Conservation (phyloP, 2,113 vertebrate species). For the Ailuropoda melanoleuca region DNA sequence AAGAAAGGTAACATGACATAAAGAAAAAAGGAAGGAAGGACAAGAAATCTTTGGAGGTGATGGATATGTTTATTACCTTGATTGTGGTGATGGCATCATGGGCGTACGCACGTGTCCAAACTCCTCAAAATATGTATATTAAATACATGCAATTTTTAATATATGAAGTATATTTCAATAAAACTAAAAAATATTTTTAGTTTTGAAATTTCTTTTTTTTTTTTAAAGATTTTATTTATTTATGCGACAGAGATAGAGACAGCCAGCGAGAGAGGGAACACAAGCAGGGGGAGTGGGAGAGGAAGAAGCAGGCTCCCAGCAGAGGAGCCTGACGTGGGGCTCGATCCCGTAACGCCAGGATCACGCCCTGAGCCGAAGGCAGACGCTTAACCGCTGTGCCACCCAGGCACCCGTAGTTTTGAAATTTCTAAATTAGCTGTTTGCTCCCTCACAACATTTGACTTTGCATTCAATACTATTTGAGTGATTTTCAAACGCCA, state of each 20-base stretch:
- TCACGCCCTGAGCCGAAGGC: too few relatives aligned
- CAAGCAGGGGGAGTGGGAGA: too few relatives aligned
- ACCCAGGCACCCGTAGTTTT: too few relatives aligned
- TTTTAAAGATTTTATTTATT: too few relatives aligned
- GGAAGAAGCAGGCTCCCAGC: too few relatives aligned
- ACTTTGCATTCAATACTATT: background rate
- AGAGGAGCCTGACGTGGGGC: too few relatives aligned
- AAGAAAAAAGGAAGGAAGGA: too few relatives aligned
- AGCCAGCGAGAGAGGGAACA: too few relatives aligned
- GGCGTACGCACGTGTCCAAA: background rate
- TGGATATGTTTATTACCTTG: background rate
- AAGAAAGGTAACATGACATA: too few relatives aligned
- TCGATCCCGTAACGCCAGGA: too few relatives aligned
- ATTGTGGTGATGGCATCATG: background rate
- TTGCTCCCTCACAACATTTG: background rate
- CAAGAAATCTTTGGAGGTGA: background rate
- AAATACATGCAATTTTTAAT: background rate
- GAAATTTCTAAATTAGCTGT: background rate
- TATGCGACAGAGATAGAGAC: too few relatives aligned
- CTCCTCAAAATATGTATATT: background rate
- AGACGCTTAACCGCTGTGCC: too few relatives aligned
- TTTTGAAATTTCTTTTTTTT: background rate
- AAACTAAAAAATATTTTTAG: background rate
- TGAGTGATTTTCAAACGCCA: background rate
- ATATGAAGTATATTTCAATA: background rate